A percentile compares a stretch with the other conserved stretches of the same genome.
phyloP scores from a whole-genome alignment of 2,888 invertebrate genomes.

The Tetheella fluctuosa region DNA sequence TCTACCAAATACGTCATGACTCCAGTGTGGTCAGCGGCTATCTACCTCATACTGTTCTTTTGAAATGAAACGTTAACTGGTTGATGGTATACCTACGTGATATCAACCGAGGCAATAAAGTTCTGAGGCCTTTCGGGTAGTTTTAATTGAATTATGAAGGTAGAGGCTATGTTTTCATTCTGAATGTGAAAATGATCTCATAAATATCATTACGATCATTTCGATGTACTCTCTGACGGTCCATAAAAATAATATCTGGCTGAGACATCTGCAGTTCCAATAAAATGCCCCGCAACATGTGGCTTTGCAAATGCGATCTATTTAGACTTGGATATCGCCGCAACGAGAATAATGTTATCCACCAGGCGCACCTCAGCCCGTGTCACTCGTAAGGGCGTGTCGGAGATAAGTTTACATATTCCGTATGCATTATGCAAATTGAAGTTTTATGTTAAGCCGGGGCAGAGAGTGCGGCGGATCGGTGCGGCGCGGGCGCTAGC shows the following conservation, averaged over 20 bases:
- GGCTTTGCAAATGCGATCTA: constrained; percentile 75
- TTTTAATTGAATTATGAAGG: constrained; percentile 13
- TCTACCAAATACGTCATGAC: constrained; percentile 52
- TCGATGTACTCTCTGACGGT: constrained; percentile 22
- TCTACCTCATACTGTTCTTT: constrained; percentile 29
- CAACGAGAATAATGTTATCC: constrained; percentile 80
- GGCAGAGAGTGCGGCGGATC: constrained; percentile 32
- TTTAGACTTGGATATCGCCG: constrained; percentile 77
- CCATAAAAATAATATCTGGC: constrained; percentile 48
- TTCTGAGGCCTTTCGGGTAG: neutral
- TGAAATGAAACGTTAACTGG: constrained; percentile 25
- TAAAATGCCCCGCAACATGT: constrained; percentile 60
- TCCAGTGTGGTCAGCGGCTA: constrained; percentile 49
- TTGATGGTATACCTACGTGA: constrained; percentile 21
- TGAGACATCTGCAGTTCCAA: constrained; percentile 47
- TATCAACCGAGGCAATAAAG: constrained; percentile 11
- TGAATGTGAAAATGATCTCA: constrained; percentile 31
- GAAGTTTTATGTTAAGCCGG: constrained; percentile 80
- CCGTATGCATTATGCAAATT: constrained; percentile 83
- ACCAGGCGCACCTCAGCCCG: constrained; percentile 76
- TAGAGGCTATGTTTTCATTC: constrained; percentile 18
- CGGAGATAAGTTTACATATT: constrained; percentile 82
- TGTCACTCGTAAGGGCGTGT: constrained; percentile 81
- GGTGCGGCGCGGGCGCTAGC: constrained; percentile 34
- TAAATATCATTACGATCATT: constrained; percentile 39